Conservation (phyloP, 2,113 vertebrate genomes). For the Sinocyclocheilus rhinocerous region DNA sequence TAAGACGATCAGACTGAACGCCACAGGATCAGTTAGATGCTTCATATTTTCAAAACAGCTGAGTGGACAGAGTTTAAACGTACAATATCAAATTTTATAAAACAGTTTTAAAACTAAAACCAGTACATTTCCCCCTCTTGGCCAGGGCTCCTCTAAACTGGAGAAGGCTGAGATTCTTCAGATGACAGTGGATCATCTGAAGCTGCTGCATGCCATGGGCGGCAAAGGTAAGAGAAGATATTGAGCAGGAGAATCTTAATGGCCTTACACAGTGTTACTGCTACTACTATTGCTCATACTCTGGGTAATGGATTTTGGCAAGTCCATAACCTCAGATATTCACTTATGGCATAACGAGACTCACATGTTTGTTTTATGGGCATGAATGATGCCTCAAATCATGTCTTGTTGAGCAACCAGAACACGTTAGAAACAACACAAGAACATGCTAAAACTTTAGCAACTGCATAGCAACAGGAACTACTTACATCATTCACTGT, state of each 20-base stretch:
- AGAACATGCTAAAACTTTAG: not conserved
- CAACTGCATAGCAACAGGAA: not conserved
- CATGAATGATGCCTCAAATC: not conserved
- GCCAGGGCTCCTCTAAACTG: constrained; percentile 91
- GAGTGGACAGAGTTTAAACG: not conserved
- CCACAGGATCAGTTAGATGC: not conserved
- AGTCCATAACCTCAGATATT: not conserved
- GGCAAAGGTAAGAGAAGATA: constrained; percentile 80
- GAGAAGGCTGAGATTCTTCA: constrained; percentile 96
- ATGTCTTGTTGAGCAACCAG: no score
- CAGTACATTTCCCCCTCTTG: not conserved
- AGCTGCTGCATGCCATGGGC: constrained; percentile 90
- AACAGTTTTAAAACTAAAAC: not conserved
- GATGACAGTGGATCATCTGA: constrained; percentile 95
- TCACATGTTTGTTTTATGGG: not conserved
- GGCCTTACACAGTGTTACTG: not conserved
- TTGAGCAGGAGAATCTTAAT: not conserved
- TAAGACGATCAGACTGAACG: constrained; percentile 44
- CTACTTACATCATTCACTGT: not conserved
- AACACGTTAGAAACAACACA: no score
- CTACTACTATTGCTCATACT: not conserved
- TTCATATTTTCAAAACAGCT: not conserved
- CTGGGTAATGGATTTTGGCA: not conserved
- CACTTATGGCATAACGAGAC: not conserved
- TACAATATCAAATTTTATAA: not conserved